phyloP scores from a whole-genome alignment of 1,140 invertebrate species.

The Drosophila melanogaster region DNA sequence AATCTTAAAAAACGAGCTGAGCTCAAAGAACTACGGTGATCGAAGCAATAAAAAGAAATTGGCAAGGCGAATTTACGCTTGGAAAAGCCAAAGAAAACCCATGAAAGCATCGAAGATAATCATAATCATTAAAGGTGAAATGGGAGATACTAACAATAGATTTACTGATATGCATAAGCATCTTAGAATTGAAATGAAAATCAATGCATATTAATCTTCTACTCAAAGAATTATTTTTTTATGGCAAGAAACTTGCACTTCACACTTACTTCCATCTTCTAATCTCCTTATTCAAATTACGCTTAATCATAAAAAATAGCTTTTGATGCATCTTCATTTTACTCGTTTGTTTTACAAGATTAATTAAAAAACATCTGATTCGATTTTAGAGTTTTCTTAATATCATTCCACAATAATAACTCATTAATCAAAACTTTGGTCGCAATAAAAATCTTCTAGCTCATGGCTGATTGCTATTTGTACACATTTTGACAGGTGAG shows the following conservation, averaged over 20 bases:
- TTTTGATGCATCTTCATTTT: neutral
- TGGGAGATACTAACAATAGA: constrained; percentile 2
- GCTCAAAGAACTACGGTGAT: constrained; percentile 14
- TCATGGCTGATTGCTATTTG: constrained; percentile 24
- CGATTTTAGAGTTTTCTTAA: neutral
- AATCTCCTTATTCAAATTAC: too few species aligned
- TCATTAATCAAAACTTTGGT: constrained; percentile 27
- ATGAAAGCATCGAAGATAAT: constrained; percentile 8
- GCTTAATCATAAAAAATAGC: too few species aligned
- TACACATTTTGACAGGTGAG: constrained; percentile 44
- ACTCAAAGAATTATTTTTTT: neutral
- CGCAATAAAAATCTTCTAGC: constrained; percentile 26
- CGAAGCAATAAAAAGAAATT: constrained; percentile 33
- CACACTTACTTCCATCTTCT: too few species aligned
- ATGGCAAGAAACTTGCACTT: too few species aligned
- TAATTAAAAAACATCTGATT: neutral
- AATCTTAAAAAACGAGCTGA: constrained; percentile 13
- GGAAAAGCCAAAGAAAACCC: constrained; percentile 1
- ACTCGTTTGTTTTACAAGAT: neutral
- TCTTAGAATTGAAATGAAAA: constrained; percentile 2
- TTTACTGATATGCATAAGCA: constrained; percentile 1
- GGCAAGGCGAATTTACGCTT: constrained; percentile 15
- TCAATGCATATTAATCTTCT: neutral
- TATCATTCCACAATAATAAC: neutral
- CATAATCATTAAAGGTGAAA: constrained; percentile 18